Conservation (phyloP, 2,888 invertebrate species). For the Sinohyriopsis cumingii region DNA sequence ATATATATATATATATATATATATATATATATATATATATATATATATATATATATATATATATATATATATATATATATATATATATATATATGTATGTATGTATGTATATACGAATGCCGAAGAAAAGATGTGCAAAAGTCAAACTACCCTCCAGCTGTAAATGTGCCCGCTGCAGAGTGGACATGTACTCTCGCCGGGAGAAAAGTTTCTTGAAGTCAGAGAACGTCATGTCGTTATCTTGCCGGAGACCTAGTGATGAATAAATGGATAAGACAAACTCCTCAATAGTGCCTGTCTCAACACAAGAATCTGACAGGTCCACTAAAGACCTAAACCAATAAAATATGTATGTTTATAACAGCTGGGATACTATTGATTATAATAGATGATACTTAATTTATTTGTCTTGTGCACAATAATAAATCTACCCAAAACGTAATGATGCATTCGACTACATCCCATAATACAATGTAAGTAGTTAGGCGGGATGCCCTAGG, state of each 20-base stretch:
- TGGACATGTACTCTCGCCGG: constrained; percentile 35
- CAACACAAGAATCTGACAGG: constrained; percentile 36
- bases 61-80: too few species aligned
- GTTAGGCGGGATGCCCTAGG: too few species aligned
- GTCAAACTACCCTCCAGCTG: constrained; percentile 24
- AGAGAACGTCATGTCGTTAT: constrained; percentile 34
- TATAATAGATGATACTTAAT: too few species aligned
- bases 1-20: too few species aligned
- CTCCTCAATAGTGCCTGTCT: constrained; percentile 24
- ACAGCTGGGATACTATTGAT: too few species aligned
- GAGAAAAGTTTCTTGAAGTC: constrained; percentile 45
- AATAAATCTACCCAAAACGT: too few species aligned
- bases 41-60: too few species aligned
- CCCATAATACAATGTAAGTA: too few species aligned
- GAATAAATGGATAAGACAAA: constrained; percentile 42
- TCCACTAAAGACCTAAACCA: constrained; percentile 43
- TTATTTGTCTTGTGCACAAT: too few species aligned
- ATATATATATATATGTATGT: too few species aligned
- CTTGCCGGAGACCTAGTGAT: constrained; percentile 25
- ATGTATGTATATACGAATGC: neutral
- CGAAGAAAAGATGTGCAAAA: neutral
- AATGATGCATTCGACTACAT: too few species aligned
- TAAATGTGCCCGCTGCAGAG: constrained; percentile 38
- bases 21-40: too few species aligned
- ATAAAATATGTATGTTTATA: neutral